A percentile compares a stretch with the other conserved stretches of the same genome.
Evolutionary conservation across 1,140 invertebrate genomes (phyloP).

Genomic region (Cherax destructor): DNA sequence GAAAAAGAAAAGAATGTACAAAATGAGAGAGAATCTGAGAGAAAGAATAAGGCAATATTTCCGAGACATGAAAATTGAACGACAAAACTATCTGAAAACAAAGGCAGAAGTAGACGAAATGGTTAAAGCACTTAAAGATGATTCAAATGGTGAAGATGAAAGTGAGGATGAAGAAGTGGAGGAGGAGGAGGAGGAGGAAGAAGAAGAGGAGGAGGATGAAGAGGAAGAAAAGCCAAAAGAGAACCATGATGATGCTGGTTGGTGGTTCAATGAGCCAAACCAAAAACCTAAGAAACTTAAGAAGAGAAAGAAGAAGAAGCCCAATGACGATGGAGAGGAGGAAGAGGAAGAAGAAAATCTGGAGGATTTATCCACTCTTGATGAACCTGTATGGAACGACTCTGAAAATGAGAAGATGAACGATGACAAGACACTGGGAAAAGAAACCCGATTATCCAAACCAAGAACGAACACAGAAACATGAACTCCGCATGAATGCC

Average conservation of each 20-base stretch:
- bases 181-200: constrained; percentile 51
- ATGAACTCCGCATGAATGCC: constrained; percentile 50
- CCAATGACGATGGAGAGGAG: constrained; percentile 42
- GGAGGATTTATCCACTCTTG: constrained; percentile 43
- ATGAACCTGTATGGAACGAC: constrained; percentile 61
- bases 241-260: constrained; percentile 57
- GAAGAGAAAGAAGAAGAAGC: constrained; percentile 68
- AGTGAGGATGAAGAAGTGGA: constrained; percentile 16
- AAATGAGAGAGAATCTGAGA: constrained; percentile 49
- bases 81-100: constrained; percentile 63
- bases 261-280: constrained; percentile 64
- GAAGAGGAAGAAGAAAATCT: constrained; percentile 47
- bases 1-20: constrained; percentile 59
- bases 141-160: constrained; percentile 25
- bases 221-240: constrained; percentile 55
- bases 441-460: constrained; percentile 43
- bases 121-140: constrained; percentile 48
- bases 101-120: constrained; percentile 69
- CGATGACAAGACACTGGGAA: constrained; percentile 55
- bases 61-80: constrained; percentile 55
- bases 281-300: constrained; percentile 69
- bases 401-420: constrained; percentile 61
- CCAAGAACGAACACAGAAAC: constrained; percentile 57
- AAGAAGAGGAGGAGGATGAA: constrained; percentile 42
- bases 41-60: constrained; percentile 70